Percentiles rank a stretch among this genome's conserved stretches.
Evolutionary conservation across 2,797 vertebrate genomes (phyloP).

Genomic region (Ctenosaura bakeri): DNA sequence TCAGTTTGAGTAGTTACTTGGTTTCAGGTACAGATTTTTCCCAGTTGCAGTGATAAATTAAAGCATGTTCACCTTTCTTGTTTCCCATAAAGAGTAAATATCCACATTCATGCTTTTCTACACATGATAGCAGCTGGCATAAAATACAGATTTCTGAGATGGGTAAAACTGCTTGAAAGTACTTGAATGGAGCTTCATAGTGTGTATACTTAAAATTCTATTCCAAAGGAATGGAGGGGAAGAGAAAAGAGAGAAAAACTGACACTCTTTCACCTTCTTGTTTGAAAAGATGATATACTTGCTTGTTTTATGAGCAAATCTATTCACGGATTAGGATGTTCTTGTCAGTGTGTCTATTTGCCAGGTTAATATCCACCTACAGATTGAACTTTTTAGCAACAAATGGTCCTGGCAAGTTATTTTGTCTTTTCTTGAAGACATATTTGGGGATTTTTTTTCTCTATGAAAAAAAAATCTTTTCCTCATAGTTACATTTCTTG

Average conservation of each 20-base stretch:
- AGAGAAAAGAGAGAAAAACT: not conserved
- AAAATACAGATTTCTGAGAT: not conserved
- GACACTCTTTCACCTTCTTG: not conserved
- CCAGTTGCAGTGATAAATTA: constrained; percentile 3
- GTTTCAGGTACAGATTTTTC: not conserved
- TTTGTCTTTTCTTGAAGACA: constrained; percentile 53
- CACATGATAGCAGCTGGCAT: not conserved
- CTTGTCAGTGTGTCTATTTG: constrained; percentile 12
- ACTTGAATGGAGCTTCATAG: not conserved
- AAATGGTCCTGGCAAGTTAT: constrained; percentile 44
- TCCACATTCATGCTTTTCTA: not conserved
- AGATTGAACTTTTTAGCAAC: constrained; percentile 50
- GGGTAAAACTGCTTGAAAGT: not conserved
- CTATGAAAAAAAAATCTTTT: not conserved
- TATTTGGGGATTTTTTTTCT: constrained; percentile 39
- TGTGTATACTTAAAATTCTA: not conserved
- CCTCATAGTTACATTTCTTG: not conserved
- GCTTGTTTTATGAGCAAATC: constrained; percentile 59
- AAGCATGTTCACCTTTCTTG: not conserved
- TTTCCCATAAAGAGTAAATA: not conserved
- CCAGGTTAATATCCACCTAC: constrained; percentile 8
- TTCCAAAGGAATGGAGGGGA: too few relatives aligned
- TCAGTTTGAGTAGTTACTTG: constrained; percentile 43
- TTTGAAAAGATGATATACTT: constrained; percentile 53
- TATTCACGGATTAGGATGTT: constrained; percentile 48